Evolutionary conservation across 2,888 invertebrate species (phyloP), one percentile per base, ranked within the genome.

Genomic region (Philopedon plagiatum): DNA sequence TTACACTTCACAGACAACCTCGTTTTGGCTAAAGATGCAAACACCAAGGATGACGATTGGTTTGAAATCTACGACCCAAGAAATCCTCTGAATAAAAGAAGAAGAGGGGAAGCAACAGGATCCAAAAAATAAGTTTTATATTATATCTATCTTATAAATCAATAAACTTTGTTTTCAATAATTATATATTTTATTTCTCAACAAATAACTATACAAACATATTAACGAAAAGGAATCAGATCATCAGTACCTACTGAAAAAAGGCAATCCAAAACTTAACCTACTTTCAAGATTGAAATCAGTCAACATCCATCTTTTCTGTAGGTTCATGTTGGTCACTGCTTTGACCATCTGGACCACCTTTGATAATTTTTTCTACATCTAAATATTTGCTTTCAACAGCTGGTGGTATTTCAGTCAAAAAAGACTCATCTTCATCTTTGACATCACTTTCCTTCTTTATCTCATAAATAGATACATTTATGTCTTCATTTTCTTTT

Each of bases 21-120:
- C 0, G 91, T 94, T 1, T 83, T 96, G 29, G 96, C 96, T 0
- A 95, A 95, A 80, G 98, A 98, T 86, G 98, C 98, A 0, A 98
- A 96, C 63, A 93, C 94, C 0, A 95, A 95, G 83, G 91, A 93
- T 54, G 95, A 96, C 77, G 98, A 99, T 80, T 96, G 98, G 95
- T 99, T 97, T 83, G 97, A 98, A 83, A 95, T 98, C 26, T 94
- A 93, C 81, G 99, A 99, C 86, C 99, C 99, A 0, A 88, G 99
- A 75, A 98, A 98, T 87, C 94, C 97, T 0, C 85, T 99, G 3
- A 98, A 96, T 80, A 95, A 97, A 86, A 88, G 98, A 58, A 91
- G 97, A 83, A 89, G 98, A 63, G 96, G 98, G 49, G 96, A 94
- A 80, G 73, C 77, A 19, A 74, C 76, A 26, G 81, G 78, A 73